phyloP scores from a whole-genome alignment of 2,888 invertebrate genomes.

The Cantharis flavilabris region DNA sequence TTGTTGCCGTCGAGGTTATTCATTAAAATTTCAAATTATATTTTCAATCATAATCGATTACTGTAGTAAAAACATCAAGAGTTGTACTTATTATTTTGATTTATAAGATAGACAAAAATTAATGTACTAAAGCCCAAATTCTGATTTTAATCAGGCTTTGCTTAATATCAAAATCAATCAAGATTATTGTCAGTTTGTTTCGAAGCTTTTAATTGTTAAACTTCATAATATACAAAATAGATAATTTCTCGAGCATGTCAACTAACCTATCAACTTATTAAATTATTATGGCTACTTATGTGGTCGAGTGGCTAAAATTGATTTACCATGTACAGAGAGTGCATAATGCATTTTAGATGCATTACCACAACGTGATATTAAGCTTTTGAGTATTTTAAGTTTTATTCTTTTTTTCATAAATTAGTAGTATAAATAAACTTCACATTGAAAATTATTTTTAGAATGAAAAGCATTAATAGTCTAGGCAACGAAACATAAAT shows the following conservation, averaged over 20 bases:
- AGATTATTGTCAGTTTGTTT: no score
- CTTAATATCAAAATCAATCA: background rate
- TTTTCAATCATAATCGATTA: background rate
- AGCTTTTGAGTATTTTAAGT: background rate
- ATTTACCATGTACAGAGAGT: background rate
- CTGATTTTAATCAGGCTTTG: background rate
- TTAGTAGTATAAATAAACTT: background rate
- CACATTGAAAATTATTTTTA: background rate
- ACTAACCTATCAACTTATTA: background rate
- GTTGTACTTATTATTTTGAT: background rate
- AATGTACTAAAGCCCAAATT: background rate
- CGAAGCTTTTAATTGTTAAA: background rate
- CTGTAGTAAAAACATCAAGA: background rate
- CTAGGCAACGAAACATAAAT: no score
- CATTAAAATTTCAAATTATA: background rate
- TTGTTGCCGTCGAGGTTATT: background rate
- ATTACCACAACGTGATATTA: background rate
- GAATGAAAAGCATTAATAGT: background rate
- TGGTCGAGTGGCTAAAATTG: background rate
- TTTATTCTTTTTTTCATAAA: background rate
- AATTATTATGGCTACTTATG: background rate
- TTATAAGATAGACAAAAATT: background rate
- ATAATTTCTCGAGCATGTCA: background rate
- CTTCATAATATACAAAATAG: background rate
- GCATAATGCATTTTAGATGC: background rate